phyloP scores from a whole-genome alignment of 2,797 vertebrate species.

The Phataginus tetradactyla region DNA sequence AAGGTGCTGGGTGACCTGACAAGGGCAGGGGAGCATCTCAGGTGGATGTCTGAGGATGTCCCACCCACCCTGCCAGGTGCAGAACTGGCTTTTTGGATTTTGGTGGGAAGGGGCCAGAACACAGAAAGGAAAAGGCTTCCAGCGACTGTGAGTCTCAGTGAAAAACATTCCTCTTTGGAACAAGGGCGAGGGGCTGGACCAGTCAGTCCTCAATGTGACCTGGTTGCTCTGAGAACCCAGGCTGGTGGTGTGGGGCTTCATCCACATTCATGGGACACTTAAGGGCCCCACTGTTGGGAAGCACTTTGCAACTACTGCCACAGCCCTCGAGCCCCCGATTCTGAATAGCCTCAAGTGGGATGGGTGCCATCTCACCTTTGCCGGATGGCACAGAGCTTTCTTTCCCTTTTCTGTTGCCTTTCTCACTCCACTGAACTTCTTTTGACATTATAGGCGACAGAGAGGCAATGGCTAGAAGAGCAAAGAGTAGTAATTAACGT shows the following conservation, averaged over 20 bases:
- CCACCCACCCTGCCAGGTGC: rapidly evolving
- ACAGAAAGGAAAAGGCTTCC: neutral
- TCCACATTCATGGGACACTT: rapidly evolving
- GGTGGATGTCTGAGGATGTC: rapidly evolving
- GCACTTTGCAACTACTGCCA: rapidly evolving
- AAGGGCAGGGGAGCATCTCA: rapidly evolving
- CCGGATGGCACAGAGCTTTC: rapidly evolving
- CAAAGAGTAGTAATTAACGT: rapidly evolving
- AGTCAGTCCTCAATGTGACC: rapidly evolving
- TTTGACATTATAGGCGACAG: rapidly evolving
- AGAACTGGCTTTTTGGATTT: rapidly evolving
- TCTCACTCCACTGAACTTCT: rapidly evolving
- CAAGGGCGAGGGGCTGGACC: rapidly evolving
- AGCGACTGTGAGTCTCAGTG: rapidly evolving
- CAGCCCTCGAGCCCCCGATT: rapidly evolving
- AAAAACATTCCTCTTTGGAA: no score
- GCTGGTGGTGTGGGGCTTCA: rapidly evolving
- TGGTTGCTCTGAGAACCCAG: rapidly evolving
- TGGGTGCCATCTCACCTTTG: rapidly evolving
- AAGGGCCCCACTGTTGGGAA: rapidly evolving
- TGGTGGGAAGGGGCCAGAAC: rapidly evolving
- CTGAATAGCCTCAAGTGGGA: rapidly evolving
- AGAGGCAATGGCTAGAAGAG: rapidly evolving
- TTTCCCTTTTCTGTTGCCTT: rapidly evolving
- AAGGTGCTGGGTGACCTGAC: rapidly evolving